Conservation (phyloP, 35 echinoderm and acorn worm species). For the Holothuria glaberrima region DNA sequence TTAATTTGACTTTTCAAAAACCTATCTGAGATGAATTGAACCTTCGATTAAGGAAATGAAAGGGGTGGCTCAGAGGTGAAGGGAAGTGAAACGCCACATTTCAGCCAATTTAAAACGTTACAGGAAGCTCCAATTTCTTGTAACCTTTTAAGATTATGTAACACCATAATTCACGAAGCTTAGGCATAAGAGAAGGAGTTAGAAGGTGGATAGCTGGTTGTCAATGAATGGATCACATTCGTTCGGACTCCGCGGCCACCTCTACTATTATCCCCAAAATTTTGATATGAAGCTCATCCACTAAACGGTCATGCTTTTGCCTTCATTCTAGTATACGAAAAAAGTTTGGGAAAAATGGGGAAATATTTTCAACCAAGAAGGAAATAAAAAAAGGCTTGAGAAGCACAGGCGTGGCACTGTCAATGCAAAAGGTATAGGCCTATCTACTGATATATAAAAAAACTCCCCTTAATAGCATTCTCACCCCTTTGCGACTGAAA, state of each 20-base stretch:
- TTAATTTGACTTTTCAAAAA: constrained; percentile 22
- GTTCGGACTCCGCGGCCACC: neutral
- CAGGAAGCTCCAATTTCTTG: neutral
- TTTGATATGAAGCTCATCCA: neutral
- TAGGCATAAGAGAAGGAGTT: neutral
- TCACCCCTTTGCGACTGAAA: too few species aligned
- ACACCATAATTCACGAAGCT: neutral
- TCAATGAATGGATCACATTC: constrained; percentile 27
- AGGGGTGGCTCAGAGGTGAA: neutral
- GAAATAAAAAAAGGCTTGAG: too few species aligned
- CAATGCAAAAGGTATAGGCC: too few species aligned
- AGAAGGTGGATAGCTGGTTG: constrained; percentile 26
- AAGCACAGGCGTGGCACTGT: too few species aligned
- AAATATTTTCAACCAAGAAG: too few species aligned
- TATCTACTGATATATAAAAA: too few species aligned
- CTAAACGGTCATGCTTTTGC: neutral
- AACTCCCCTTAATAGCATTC: too few species aligned
- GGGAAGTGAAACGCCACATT: neutral
- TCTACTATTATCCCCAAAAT: neutral
- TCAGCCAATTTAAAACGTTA: neutral
- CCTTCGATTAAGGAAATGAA: neutral
- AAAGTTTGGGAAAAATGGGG: too few species aligned
- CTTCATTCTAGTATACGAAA: too few species aligned
- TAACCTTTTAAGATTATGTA: neutral
- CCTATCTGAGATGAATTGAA: neutral